These are phyloP conservation scores for Lycodopsis pacificus DNA, from an alignment of 2,797 vertebrate genomes.

Conservation along the genomic window DNA sequence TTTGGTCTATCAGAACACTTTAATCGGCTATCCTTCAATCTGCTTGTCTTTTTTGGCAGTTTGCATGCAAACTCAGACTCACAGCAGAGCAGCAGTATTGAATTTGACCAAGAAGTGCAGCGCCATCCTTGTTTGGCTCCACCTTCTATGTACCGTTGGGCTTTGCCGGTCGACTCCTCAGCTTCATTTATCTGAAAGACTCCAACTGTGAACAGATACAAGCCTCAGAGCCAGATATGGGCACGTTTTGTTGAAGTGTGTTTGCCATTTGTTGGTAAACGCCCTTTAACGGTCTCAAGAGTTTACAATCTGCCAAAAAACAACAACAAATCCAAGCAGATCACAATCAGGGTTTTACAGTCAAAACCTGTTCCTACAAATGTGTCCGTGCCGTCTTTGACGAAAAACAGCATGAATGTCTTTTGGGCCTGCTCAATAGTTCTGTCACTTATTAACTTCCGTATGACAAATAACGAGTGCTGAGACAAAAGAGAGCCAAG, in stretches of 20 bases:
- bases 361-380: constrained; percentile 10
- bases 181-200: not conserved
- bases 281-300: constrained; percentile 10
- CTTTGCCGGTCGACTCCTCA: constrained; percentile 2
- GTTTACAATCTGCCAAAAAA: constrained; percentile 23
- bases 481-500: constrained; percentile 32
- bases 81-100: not conserved
- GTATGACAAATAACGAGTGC: constrained; percentile 11
- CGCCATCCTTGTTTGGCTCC: not conserved
- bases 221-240: not conserved
- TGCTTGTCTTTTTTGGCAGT: not conserved
- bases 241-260: not conserved
- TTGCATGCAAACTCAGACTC: not conserved
- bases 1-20: not conserved
- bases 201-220: constrained; percentile 3
- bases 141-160: not conserved
- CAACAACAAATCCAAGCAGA: not conserved
- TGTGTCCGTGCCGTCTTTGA: not conserved
- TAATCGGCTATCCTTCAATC: not conserved
- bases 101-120: not conserved
- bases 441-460: constrained; percentile 24
- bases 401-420: not conserved
- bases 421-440: constrained; percentile 9
- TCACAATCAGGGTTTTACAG: constrained; percentile 23
- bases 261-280: constrained; percentile 20